Evolutionary conservation across 1,140 invertebrate genomes (phyloP).

Genomic region (Tribolium madens): DNA sequence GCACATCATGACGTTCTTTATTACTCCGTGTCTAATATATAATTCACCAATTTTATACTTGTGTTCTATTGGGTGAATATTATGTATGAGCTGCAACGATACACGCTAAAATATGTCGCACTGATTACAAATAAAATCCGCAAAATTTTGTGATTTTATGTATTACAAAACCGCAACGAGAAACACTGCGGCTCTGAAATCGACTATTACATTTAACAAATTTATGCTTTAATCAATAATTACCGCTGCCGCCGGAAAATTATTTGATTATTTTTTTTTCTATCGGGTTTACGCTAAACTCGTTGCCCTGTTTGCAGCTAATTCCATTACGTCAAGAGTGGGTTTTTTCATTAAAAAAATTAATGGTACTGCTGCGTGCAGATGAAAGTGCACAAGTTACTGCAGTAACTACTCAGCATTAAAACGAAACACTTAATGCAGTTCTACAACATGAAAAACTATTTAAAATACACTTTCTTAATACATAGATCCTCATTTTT

Average conservation of each 20-base stretch:
- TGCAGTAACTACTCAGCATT: neutral
- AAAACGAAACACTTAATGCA: too few species aligned
- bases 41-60: constrained; percentile 46
- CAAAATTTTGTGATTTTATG: constrained; percentile 1
- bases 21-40: constrained; percentile 42
- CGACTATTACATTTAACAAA: neutral
- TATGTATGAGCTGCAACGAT: constrained; percentile 39
- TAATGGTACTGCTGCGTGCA: neutral
- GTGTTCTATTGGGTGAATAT: constrained; percentile 45
- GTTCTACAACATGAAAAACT: too few species aligned
- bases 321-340: constrained; percentile 8
- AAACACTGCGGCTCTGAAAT: neutral
- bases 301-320: constrained; percentile 6
- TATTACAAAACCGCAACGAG: neutral
- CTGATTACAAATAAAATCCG: constrained; percentile 31
- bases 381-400: neutral
- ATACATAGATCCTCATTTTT: neutral
- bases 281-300: neutral
- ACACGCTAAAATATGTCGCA: constrained; percentile 13
- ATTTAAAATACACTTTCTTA: too few species aligned
- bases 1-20: constrained; percentile 36
- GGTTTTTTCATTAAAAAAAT: constrained; percentile 25
- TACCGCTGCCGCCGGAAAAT: neutral
- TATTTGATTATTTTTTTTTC: neutral
- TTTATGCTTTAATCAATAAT: constrained; percentile 33